Evolutionary conservation across 2,888 invertebrate genomes (phyloP).

Genomic region (Caenorhabditis auriculariae): DNA sequence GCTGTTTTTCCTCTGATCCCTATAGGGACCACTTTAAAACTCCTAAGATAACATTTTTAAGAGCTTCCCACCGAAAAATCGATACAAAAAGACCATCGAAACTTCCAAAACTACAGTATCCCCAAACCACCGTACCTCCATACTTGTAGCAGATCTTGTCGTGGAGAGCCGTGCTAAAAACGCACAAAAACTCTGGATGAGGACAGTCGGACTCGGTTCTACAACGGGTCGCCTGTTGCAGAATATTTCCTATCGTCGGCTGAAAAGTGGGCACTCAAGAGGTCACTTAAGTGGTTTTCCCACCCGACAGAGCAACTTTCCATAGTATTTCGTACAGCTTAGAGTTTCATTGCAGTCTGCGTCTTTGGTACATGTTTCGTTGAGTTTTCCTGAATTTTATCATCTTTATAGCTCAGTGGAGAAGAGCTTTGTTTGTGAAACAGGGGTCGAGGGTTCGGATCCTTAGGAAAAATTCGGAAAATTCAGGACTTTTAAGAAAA

Average conservation of each 20-base stretch:
- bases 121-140: constrained; percentile 23
- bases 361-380: constrained; percentile 22
- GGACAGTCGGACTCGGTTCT: constrained; percentile 72
- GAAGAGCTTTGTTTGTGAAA: no score
- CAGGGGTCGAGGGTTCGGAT: no score
- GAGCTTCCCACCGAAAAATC: no score
- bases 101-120: no score
- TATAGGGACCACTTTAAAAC: no score
- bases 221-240: constrained; percentile 78
- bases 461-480: no score
- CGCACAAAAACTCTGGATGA: constrained; percentile 11
- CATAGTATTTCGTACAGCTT: constrained; percentile 26
- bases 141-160: constrained; percentile 22
- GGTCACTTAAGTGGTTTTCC: no score
- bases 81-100: no score
- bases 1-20: no score
- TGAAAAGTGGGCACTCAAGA: not conserved
- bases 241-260: not conserved
- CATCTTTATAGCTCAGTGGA: no score
- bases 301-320: constrained; percentile 25
- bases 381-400: constrained; percentile 18
- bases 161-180: constrained; percentile 23
- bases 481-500: no score
- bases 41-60: no score
- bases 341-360: constrained; percentile 23